Base-by-base conservation (phyloP, 2,797 vertebrate species). In the Phalloptychus januarius region DNA sequence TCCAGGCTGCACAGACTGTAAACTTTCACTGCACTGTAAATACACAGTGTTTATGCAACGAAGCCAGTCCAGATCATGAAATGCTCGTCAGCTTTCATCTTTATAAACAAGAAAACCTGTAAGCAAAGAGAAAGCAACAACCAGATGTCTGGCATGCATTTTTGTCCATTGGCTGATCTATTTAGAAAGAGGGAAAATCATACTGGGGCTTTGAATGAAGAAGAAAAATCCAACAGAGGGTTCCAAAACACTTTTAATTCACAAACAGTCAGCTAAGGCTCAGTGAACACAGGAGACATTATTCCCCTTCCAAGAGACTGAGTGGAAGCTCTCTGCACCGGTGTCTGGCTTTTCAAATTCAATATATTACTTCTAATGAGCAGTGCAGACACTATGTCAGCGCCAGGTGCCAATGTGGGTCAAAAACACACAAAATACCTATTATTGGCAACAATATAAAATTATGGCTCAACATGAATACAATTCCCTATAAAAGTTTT, bases 351-450 rank as follows among this genome's bases (percentile, higher is more conserved):
- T 70, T 78, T 77, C 72, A 85, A 75, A 76, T 85, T 80, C 78
- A 87, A 72, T 82, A 79, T 86, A 85, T 83, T 75, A 81, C 46
- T 77, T 74, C 69, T 58, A 79, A 77, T 77, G 28, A 58, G 75
- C 38, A 23, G 73, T 76, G 76, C 84, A 91, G 89, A 93, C 87
- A 81, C 89, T 46, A 92, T 87, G 85, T 93, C 92, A 92, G 75
- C 48, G 79, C 63, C 76, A 50, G 25, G 46, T 16, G 72, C 80
- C 44, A 80, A 85, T 89, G 85, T 83, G 91, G 87, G 84, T 80
- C 56, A 87, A 89, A 88, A 83, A 90, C 63, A 36, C 44, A 75
- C 70, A 84, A 82, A 56, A 58, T 76, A 74, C 77, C 20, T 77
- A 67, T 69, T 79, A 81, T 74, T 40, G 10, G n/a, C 36, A 81